Conservation (phyloP, 2,113 vertebrate genomes). For the Holacanthus passer region DNA sequence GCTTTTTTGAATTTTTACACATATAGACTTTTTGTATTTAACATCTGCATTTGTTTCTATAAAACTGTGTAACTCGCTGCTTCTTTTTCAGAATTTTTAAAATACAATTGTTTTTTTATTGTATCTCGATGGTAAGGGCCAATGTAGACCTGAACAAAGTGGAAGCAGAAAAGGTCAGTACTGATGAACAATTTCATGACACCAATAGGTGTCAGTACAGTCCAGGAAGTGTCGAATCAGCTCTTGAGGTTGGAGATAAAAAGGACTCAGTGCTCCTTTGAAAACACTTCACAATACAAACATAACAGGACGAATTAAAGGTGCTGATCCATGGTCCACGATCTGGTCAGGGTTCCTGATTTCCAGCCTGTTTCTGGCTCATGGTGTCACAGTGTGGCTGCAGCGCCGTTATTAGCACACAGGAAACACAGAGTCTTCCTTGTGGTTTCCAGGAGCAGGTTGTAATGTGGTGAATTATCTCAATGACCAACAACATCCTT, state of each 20-base stretch:
- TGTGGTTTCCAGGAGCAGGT: background rate
- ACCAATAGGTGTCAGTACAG: constrained; percentile 20
- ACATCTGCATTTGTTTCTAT: too few species aligned
- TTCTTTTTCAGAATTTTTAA: too few species aligned
- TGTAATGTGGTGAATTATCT: constrained; percentile 42
- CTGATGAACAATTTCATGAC: background rate
- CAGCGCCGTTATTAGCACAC: background rate
- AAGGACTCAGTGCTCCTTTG: background rate
- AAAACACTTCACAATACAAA: background rate
- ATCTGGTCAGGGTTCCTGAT: too few species aligned
- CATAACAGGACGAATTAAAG: background rate
- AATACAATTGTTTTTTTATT: too few species aligned
- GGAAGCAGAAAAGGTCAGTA: background rate
- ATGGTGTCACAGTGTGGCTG: background rate
- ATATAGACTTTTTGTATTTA: too few species aligned
- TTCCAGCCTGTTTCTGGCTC: background rate
- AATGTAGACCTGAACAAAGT: background rate
- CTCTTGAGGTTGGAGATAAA: background rate
- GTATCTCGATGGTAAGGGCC: too few species aligned
- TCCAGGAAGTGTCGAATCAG: background rate
- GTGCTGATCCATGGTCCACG: too few species aligned
- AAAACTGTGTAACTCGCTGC: too few species aligned
- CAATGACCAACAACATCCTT: background rate
- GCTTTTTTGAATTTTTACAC: too few species aligned
- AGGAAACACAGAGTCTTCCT: background rate